Base-by-base conservation (phyloP, 2,113 vertebrate genomes). In the Neofelis nebulosa region DNA sequence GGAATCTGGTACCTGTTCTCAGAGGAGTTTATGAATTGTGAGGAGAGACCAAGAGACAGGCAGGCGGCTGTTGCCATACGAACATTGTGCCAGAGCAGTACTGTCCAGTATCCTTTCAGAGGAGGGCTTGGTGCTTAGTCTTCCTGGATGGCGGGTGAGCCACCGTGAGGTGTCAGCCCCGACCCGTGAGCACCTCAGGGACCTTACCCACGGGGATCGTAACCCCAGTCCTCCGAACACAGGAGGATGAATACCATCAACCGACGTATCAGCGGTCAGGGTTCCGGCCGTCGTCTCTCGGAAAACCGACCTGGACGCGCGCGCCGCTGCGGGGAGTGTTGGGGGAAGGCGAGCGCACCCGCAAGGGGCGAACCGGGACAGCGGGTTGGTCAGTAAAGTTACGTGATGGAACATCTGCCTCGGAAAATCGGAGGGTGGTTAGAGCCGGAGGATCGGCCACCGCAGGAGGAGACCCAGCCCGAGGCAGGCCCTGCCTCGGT, bases 351-450 rank as follows among this genome's bases (percentile, higher is more conserved):
- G 13, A 45, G 31, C 13, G 4, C 5, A 82, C 21, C 25, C 36
- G 74, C 61, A 57, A 31, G 19, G 61, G 55, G 52, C 19, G 5
- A 63, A 10, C 27, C 23, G 1, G 52, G 11, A 16, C 10, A 41
- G 82, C 31, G 4, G 10, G 4, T 13, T 15, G 27, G 31, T 29
- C 15, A 18, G 8, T 31, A 12, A 55, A 36, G 65, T 27, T n/a
- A 0, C 3, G 3, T 7, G 69, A 31, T 7, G n/a, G 29, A 7
- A 0, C 57, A 4, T 38, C 41, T 69, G 41, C 3, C 23, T 21
- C 55, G 55, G 55, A 57, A 52, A 45, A 45, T 45, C 45, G 31
- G 2, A 66, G 45, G 63, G n/a, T 5, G 29, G 12, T 66, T 61
- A 73, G 23, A 88, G 27, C 38, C 66, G 11, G 8, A 33, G 12